phyloP scores from a whole-genome alignment of 2,888 invertebrate genomes.

The Drosophila mayaguana region DNA sequence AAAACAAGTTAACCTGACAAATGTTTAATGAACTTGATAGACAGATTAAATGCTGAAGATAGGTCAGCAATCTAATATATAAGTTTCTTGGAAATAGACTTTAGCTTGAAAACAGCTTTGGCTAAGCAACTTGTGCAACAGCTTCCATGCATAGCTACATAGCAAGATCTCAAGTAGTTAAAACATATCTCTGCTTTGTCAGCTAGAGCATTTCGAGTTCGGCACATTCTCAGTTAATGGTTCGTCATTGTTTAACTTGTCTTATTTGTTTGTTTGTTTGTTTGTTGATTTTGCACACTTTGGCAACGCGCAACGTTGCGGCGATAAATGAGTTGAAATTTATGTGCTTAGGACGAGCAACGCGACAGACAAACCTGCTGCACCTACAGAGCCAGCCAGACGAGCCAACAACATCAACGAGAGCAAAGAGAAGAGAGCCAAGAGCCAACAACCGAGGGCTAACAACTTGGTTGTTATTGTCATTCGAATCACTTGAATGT shows the following conservation, averaged over 20 bases:
- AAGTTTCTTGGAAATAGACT: no score
- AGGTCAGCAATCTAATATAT: no score
- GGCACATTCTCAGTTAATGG: conserved; percentile 4
- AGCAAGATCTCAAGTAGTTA: neutral
- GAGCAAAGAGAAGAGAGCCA: conserved; percentile 11
- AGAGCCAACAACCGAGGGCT: conserved; percentile 13
- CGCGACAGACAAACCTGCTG: conserved; percentile 47
- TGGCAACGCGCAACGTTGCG: conserved; percentile 60
- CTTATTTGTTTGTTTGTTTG: conserved; percentile 61
- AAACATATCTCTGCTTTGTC: neutral
- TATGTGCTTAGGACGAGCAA: conserved; percentile 54
- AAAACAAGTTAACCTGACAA: no score
- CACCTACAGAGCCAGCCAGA: conserved; percentile 28
- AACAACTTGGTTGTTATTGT: conserved; percentile 63
- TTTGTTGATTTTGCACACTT: conserved; percentile 41
- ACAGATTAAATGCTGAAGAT: no score
- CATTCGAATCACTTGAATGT: conserved; percentile 55
- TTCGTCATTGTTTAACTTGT: conserved; percentile 4
- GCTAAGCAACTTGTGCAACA: neutral
- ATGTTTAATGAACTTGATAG: no score
- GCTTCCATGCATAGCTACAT: neutral
- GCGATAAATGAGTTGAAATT: conserved; percentile 65
- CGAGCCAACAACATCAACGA: neutral
- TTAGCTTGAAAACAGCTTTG: neutral
- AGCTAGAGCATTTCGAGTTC: conserved; percentile 13